Conservation (phyloP, 2,888 invertebrate genomes). For the Suillia variegata region DNA sequence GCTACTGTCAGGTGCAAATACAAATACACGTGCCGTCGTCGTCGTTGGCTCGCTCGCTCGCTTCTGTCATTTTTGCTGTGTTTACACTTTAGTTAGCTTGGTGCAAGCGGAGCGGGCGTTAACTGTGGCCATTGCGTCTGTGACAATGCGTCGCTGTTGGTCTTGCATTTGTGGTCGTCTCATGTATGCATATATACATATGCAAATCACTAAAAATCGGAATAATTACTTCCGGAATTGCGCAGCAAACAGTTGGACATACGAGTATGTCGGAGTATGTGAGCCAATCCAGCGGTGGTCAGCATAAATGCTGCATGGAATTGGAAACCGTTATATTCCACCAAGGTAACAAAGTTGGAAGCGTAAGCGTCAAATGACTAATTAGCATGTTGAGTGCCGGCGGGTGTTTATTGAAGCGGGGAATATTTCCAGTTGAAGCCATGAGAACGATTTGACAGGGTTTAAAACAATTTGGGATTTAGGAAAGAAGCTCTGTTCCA, state of each 20-base stretch:
- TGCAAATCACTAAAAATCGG: neutral
- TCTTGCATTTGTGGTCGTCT: too few relatives aligned
- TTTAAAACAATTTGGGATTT: too few relatives aligned
- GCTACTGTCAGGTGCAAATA: neutral
- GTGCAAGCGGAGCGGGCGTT: neutral
- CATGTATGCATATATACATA: neutral
- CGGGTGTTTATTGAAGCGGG: too few relatives aligned
- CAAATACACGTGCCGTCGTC: neutral
- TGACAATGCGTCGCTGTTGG: too few relatives aligned
- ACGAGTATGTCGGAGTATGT: neutral
- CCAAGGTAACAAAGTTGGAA: too few relatives aligned
- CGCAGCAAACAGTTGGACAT: neutral
- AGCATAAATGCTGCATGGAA: slow-evolving; percentile 7
- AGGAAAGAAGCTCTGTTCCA: too few relatives aligned
- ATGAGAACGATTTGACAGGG: too few relatives aligned
- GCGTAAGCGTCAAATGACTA: too few relatives aligned
- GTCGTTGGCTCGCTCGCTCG: neutral
- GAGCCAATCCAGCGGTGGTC: neutral
- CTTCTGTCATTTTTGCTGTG: neutral
- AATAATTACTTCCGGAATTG: slow-evolving; percentile 10
- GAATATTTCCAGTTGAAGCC: too few relatives aligned
- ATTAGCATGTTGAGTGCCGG: too few relatives aligned
- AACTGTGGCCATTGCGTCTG: too few relatives aligned
- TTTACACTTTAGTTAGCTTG: neutral
- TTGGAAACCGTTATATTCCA: neutral